Percentiles rank a stretch among this genome's conserved stretches.
phyloP scores from a whole-genome alignment of 2,113 vertebrate species.

The Cichladusa arquata region DNA sequence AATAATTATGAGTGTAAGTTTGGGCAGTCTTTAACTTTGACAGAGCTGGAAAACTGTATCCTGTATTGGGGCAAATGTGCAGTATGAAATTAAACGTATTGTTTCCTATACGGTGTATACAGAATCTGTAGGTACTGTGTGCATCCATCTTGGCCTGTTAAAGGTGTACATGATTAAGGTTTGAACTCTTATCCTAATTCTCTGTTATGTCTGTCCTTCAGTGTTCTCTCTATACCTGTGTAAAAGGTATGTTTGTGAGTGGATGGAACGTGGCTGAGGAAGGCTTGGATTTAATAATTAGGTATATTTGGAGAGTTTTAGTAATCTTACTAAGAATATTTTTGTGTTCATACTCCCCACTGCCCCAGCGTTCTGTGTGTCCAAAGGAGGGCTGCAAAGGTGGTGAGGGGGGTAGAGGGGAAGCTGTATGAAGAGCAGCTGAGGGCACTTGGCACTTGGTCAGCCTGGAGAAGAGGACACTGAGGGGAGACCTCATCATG shows the following conservation, averaged over 20 bases:
- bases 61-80: not conserved
- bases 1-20: not conserved
- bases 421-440: not conserved
- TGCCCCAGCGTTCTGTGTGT: not conserved
- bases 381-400: not conserved
- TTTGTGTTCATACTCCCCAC: not conserved
- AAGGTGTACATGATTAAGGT: accelerated
- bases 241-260: not conserved
- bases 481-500: not conserved
- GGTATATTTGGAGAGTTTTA: not conserved
- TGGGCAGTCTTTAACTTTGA: not conserved
- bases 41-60: not conserved
- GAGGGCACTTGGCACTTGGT: not conserved
- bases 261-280: not conserved
- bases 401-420: not conserved
- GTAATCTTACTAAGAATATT: not conserved
- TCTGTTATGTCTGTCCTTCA: not conserved
- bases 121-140: not conserved
- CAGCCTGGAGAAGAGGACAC: not conserved
- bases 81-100: not conserved
- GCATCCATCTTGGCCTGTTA: not conserved
- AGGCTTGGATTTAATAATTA: not conserved
- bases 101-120: not conserved
- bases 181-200: not conserved
- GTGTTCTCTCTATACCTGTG: accelerated